Percentiles rank a stretch among this genome's conserved stretches.
phyloP scores from a whole-genome alignment of 2,888 invertebrate species.

The Deilephila porcellus region DNA sequence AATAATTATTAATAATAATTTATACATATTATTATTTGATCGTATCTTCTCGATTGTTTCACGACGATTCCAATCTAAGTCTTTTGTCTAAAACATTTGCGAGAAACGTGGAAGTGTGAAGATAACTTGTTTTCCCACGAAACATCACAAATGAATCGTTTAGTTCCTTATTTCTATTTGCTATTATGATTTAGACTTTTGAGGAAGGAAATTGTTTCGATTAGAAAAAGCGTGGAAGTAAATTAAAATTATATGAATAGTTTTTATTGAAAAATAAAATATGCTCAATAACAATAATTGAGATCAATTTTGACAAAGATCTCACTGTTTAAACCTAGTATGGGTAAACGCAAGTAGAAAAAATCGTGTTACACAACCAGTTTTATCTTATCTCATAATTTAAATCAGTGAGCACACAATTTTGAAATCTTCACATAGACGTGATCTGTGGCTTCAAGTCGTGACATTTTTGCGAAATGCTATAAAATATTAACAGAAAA shows the following conservation, averaged over 20 bases:
- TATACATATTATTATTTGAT: no score
- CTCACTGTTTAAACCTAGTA: no score
- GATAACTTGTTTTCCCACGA: constrained; percentile 4
- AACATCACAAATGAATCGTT: constrained; percentile 2
- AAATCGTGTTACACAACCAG: background rate
- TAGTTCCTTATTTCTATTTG: constrained; percentile 14
- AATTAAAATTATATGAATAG: background rate
- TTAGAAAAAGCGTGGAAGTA: background rate
- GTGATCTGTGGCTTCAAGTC: background rate
- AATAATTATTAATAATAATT: no score
- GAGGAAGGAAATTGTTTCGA: background rate
- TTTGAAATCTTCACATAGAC: background rate
- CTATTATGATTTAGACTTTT: background rate
- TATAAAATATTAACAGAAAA: background rate
- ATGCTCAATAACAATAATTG: no score
- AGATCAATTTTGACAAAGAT: no score
- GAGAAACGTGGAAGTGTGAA: constrained; percentile 3
- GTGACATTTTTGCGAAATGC: background rate
- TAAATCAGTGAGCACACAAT: background rate
- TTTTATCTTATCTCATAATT: constrained; percentile 5
- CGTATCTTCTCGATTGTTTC: no score
- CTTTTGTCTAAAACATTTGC: background rate
- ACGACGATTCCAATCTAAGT: no score
- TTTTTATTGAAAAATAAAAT: background rate
- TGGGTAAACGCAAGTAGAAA: no score